Evolutionary conservation across 2,797 vertebrate genomes (phyloP), one percentile per base, ranked within the genome.

Genomic region (Spatula versicolor): DNA sequence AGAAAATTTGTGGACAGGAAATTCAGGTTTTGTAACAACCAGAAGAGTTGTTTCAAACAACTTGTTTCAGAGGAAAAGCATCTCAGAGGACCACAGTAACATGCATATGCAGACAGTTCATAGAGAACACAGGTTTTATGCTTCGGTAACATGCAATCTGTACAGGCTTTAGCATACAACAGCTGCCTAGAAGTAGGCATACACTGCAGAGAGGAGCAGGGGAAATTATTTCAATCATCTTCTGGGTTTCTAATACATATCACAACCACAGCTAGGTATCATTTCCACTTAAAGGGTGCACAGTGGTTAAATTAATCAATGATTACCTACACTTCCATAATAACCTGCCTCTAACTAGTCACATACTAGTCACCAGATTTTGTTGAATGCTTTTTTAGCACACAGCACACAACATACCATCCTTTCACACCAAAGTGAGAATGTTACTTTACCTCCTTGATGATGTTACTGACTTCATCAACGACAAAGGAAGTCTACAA

Each of bases 391-490:
- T 35, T 58, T 58, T 91, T 75, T 22, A 43, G 22, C 46, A 56
- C 39, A 66, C 31, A 69, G 11, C 52, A 46, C 31, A 54, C 7
- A 35, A 67, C 19, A 41, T 3, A 35, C 11, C 13, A 21, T 20
- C 82, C 45, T 64, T 78, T 45, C 50, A 85, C 9, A 77, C 2
- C 22, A 69, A 59, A 48, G 48, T 21, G 5, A 33, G 73, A 88
- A 75, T 14, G 3, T 58, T 72, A 26, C 13, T 22, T 98, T 98
- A 99, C 99, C 98, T 99, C 99, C 97, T 99, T 99, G 43, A 99
- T 98, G 78, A 99, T 98, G 96, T 98, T 97, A 97, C 98, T 99
- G 85, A 99, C 98, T 97, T 99, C 99, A 83, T 99, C 99, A 35
- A 99, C 98, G 54, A 98, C 97, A 96, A 99, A 99, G 23, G 97